These are phyloP conservation scores for Pagetopsis macropterus DNA, from an alignment of 2,797 vertebrate genomes.

Conservation along the genomic window DNA sequence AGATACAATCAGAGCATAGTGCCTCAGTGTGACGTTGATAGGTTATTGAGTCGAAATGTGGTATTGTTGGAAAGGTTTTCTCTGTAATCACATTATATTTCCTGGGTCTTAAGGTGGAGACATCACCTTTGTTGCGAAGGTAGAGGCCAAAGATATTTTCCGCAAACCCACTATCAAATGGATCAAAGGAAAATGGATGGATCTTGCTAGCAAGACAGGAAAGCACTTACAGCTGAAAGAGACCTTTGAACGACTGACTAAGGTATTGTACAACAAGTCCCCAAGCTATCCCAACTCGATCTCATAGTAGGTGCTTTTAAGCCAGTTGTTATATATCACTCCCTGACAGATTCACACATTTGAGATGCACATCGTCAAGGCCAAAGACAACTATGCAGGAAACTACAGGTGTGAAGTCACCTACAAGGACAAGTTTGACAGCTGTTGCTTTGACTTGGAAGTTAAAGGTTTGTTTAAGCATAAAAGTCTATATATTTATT, in stretches of 20 bases:
- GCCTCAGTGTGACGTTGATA: background rate
- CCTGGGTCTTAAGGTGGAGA: conserved; percentile 88
- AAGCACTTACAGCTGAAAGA: conserved; percentile 98
- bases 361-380: conserved; percentile 99
- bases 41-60: background rate
- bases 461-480: conserved; percentile 88
- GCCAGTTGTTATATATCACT: background rate
- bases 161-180: conserved; percentile 95
- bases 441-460: conserved; percentile 96
- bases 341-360: conserved; percentile 91
- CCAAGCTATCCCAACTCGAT: background rate
- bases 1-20: background rate
- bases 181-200: conserved; percentile 99
- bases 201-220: conserved; percentile 97
- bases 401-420: conserved; percentile 98
- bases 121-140: conserved; percentile 94
- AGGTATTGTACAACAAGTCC: conserved; percentile 81
- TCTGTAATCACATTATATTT: conserved; percentile 1
- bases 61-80: background rate
- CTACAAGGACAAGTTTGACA: conserved; percentile 99
- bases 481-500: conserved; percentile 2
- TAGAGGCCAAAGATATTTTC: conserved; percentile 97
- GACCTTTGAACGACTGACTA: conserved; percentile 91
- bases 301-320: background rate
- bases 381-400: conserved; percentile 95